phyloP scores from a whole-genome alignment of 1,140 invertebrate species.

The Magallana gigas region DNA sequence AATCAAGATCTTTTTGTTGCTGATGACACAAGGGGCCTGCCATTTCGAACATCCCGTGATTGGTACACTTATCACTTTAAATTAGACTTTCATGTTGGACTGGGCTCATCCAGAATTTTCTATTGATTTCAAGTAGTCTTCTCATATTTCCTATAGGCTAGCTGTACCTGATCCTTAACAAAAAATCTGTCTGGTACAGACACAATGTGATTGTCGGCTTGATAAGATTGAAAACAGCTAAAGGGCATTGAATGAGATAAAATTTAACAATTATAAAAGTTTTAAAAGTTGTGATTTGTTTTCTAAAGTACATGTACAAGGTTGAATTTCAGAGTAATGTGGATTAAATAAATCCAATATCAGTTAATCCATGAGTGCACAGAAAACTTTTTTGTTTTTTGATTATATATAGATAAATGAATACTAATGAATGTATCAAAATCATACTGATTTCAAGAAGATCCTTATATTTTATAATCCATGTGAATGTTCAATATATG shows the following conservation, averaged over 20 bases:
- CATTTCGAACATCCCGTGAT: background rate
- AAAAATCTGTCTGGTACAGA: background rate
- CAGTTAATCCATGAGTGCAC: no score
- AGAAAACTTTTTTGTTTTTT: no score
- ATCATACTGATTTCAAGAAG: no score
- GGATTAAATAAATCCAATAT: background rate
- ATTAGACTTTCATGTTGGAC: background rate
- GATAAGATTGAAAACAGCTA: background rate
- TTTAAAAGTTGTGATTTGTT: no score
- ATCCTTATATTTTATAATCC: no score
- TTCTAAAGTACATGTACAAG: no score
- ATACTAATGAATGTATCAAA: no score
- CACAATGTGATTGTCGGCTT: slow-evolving; percentile 14
- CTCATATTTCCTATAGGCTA: background rate
- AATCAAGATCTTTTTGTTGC: slow-evolving; percentile 13
- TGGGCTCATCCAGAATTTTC: slow-evolving; percentile 4
- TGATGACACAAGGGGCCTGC: background rate
- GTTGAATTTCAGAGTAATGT: background rate
- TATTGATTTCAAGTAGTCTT: slow-evolving; percentile 22
- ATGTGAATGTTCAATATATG: no score
- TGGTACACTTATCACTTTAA: slow-evolving; percentile 31
- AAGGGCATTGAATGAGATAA: background rate
- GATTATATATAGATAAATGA: no score
- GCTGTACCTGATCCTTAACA: background rate
- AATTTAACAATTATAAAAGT: background rate